Base-by-base conservation (phyloP, 2,888 invertebrate genomes). In the Andrena dorsata region DNA sequence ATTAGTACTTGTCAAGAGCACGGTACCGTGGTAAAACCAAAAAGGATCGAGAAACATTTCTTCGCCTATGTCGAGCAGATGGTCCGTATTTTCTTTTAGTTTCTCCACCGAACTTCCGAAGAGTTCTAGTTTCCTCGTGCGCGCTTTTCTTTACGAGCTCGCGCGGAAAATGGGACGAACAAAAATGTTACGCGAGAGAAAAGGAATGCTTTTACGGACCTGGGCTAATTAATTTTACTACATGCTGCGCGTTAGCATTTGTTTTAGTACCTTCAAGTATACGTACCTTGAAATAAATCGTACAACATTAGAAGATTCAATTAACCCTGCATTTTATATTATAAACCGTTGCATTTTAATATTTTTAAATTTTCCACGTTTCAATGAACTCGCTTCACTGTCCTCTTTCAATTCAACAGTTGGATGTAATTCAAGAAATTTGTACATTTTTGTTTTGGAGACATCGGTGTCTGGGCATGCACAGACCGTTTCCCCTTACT, bases 1-100 rank as follows among this genome's bases (percentile, higher is more conserved):
- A 82, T 85, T 85, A 82, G 66, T 85, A 80, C 82, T 80, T 82
- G 85, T 85, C 85, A 74, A 74, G 74, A 69, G 76, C 85, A 85
- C 56, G 73, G 51, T 71, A 73, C 73, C 53, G 28, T 63, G 64
- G 20, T 56, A 72, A 79, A 66, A 76, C 60, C 47, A 5, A 35
- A 61, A 82, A 68, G 49, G 64, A 82, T 74, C 71, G 80, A 8
- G 70, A 71, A 82, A 80, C 76, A 74, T 82, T 82, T 76, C 49
- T 69, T 61, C 49, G 58, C 53, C 64, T 71, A 56, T 53, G 76
- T 76, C 69, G 68, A 74, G 80, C 76, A 82, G 85, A 85, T 82
- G 73, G 72, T 65, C 75, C 60, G 74, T 75, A 73, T 81, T 86
- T 86, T 76, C 86, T 70, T 70, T 65, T 26, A 70, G 68, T 69